These are phyloP conservation scores for Meloidogyne hapla DNA, from an alignment of 1,140 invertebrate species.

Conservation along the genomic window DNA sequence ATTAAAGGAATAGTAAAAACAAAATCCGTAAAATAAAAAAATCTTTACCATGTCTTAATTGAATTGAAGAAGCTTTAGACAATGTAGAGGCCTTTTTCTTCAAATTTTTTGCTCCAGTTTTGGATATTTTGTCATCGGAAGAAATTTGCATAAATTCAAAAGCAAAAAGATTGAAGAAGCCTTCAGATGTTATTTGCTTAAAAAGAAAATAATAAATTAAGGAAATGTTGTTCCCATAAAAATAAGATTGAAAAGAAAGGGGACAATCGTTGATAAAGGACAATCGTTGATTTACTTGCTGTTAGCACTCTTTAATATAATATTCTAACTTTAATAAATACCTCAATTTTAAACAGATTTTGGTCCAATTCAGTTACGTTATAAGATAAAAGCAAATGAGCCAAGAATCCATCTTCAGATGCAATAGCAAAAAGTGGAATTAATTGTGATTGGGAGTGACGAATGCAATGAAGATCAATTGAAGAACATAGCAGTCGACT, in stretches of 20 bases:
- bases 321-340: neutral
- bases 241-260: too few relatives aligned
- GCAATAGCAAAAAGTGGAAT: constrained; percentile 19
- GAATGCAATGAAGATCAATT: constrained; percentile 19
- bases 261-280: too few relatives aligned
- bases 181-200: neutral
- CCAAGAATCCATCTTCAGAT: constrained; percentile 18
- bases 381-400: neutral
- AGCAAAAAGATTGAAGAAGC: neutral
- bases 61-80: neutral
- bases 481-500: constrained; percentile 19
- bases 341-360: neutral
- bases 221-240: too few relatives aligned
- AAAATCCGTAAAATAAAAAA: neutral
- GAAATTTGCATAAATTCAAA: constrained; percentile 3
- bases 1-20: too few relatives aligned
- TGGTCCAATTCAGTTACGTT: neutral
- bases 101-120: neutral
- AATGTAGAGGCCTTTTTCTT: neutral
- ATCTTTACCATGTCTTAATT: neutral
- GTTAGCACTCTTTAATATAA: too few relatives aligned
- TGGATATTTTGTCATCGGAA: neutral
- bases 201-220: too few relatives aligned
- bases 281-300: too few relatives aligned
- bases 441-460: constrained; percentile 11